Conservation (phyloP, 2,113 vertebrate species). For the Okapia johnstoni region DNA sequence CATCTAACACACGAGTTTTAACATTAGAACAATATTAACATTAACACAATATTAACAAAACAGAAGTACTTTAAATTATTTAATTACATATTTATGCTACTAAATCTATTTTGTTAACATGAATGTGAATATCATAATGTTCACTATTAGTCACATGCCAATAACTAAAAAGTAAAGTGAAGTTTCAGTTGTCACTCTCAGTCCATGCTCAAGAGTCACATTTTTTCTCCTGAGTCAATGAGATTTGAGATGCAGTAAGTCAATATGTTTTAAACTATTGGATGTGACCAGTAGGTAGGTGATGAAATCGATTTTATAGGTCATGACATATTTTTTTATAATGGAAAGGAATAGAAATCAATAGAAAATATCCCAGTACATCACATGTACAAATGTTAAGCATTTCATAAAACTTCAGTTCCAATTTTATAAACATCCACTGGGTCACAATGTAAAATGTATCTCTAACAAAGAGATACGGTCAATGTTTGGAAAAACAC, state of each 20-base stretch:
- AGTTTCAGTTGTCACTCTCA: neutral
- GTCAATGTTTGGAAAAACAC: neutral
- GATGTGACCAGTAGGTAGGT: neutral
- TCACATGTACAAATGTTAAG: neutral
- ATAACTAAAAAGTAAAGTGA: neutral
- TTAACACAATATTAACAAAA: conserved; percentile 19
- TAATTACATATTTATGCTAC: neutral
- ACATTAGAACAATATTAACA: neutral
- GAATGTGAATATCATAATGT: neutral
- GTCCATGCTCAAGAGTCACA: neutral
- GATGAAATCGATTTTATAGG: neutral
- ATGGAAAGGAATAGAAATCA: neutral
- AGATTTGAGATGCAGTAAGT: neutral
- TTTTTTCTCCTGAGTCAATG: neutral
- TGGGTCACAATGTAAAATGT: neutral
- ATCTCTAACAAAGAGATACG: neutral
- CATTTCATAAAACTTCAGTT: neutral
- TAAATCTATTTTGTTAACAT: neutral
- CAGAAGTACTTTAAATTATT: neutral
- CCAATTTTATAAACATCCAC: neutral
- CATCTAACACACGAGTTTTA: neutral
- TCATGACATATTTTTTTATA: neutral
- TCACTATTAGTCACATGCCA: neutral
- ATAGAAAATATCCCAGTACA: neutral
- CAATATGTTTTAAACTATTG: neutral